phyloP scores from a whole-genome alignment of 1,140 invertebrate species.

The Drosophila santomea region DNA sequence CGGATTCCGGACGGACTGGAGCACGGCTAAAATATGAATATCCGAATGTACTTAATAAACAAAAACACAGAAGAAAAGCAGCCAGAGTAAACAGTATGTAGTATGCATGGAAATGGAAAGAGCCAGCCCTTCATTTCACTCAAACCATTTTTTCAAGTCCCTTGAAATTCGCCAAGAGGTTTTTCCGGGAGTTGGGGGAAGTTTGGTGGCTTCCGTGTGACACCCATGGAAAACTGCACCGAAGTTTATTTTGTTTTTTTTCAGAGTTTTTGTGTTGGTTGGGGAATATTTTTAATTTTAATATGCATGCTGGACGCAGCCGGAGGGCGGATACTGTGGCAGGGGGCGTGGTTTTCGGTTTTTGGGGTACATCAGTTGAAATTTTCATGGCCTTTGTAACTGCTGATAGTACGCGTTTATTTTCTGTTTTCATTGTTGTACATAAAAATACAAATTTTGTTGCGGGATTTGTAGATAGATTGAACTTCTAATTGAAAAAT shows the following conservation, averaged over 20 bases:
- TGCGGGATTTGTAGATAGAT: constrained; percentile 17
- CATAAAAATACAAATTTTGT: constrained; percentile 8
- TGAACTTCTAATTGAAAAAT: constrained; percentile 24
- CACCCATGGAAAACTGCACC: constrained; percentile 51
- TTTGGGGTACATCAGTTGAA: constrained; percentile 37
- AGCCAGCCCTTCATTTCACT: constrained; percentile 1
- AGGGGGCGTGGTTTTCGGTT: constrained; percentile 18
- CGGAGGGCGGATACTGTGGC: constrained; percentile 22
- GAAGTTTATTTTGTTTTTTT: constrained; percentile 30
- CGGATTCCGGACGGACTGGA: constrained; percentile 10
- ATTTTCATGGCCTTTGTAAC: constrained; percentile 35
- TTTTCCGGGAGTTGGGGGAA: constrained; percentile 1
- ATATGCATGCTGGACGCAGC: constrained; percentile 46
- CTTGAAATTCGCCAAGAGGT: constrained; percentile 14
- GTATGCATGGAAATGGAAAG: constrained; percentile 55
- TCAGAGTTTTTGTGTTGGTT: constrained; percentile 8
- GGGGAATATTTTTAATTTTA: constrained; percentile 61
- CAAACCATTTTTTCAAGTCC: background rate
- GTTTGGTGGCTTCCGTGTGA: constrained; percentile 32
- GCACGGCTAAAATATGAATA: constrained; percentile 59
- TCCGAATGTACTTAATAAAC: constrained; percentile 66
- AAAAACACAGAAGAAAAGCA: constrained; percentile 65
- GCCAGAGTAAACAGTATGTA: constrained; percentile 63
- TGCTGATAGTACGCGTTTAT: constrained; percentile 1
- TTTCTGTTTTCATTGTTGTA: constrained; percentile 15